Percentiles rank a stretch among this genome's conserved stretches.
phyloP scores from a whole-genome alignment of 2,113 vertebrate species.

The Cyphomyrus plagiostoma region DNA sequence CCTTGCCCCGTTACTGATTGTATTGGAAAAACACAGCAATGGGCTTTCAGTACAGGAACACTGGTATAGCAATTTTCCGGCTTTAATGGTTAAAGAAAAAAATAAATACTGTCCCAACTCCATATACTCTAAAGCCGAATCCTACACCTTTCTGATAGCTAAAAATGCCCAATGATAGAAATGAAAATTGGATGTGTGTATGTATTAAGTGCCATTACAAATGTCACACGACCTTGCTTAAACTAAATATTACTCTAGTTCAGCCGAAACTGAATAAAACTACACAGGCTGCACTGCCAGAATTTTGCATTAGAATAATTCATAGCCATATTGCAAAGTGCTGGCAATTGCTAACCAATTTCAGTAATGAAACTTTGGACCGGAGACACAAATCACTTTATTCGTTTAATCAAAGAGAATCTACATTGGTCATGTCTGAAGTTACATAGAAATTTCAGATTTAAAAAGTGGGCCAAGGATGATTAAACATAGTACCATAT shows the following conservation, averaged over 20 bases:
- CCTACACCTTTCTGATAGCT: not conserved
- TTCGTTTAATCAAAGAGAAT: constrained; percentile 16
- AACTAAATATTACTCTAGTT: not conserved
- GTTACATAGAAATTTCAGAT: constrained; percentile 20
- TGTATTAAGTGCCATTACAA: not conserved
- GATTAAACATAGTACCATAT: constrained; percentile 7
- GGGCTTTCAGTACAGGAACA: not conserved
- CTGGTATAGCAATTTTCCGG: not conserved
- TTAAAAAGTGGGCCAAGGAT: constrained; percentile 19
- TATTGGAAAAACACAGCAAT: not conserved
- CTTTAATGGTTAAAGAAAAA: not conserved
- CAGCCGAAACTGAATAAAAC: not conserved
- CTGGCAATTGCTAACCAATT: not conserved
- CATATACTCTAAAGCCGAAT: not conserved
- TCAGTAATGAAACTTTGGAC: constrained; percentile 1
- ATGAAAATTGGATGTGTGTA: not conserved
- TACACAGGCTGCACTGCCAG: not conserved
- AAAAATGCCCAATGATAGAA: not conserved
- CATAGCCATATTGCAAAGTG: not conserved
- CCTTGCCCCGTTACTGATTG: not conserved
- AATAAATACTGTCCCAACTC: not conserved
- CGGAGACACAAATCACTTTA: constrained; percentile 24
- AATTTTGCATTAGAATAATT: not conserved
- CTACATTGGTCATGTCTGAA: constrained; percentile 17
- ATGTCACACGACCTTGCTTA: not conserved